A percentile compares a stretch with the other conserved stretches of the same genome.
phyloP scores from a whole-genome alignment of 1,140 invertebrate species.

The Drosophila takahashii region DNA sequence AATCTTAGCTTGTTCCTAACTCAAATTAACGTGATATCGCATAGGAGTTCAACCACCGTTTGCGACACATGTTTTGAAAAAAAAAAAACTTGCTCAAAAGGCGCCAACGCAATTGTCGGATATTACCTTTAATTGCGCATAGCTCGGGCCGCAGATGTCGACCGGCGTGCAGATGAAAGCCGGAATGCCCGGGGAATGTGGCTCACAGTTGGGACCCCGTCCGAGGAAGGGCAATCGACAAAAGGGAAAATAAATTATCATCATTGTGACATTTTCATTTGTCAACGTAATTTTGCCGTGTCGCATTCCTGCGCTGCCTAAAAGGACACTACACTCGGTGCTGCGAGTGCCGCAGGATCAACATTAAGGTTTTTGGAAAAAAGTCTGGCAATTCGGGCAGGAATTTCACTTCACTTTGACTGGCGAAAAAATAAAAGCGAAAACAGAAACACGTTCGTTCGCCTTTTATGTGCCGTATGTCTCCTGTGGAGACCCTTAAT shows the following conservation, averaged over 20 bases:
- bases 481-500: constrained; percentile 50
- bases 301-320: constrained; percentile 69
- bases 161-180: constrained; percentile 57
- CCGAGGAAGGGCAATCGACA: constrained; percentile 65
- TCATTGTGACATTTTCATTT: constrained; percentile 82
- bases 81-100: not conserved
- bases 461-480: constrained; percentile 52
- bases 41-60: not conserved
- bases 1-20: not conserved
- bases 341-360: constrained; percentile 35
- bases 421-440: constrained; percentile 2
- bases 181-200: constrained; percentile 56
- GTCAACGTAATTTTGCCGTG: constrained; percentile 77
- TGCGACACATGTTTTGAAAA: not conserved
- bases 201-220: constrained; percentile 21
- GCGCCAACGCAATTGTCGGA: constrained; percentile 38
- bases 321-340: constrained; percentile 59
- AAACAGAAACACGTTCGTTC: constrained; percentile 54
- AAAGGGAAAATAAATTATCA: constrained; percentile 81
- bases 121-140: constrained; percentile 70
- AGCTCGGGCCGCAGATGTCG: constrained; percentile 45
- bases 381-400: constrained; percentile 63
- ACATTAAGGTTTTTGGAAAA: constrained; percentile 36
- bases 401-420: constrained; percentile 69
- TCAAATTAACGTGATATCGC: not conserved